Evolutionary conservation across 2,113 vertebrate species (phyloP), one percentile per base, ranked within the genome.

Genomic region (Hiodon alosoides): DNA sequence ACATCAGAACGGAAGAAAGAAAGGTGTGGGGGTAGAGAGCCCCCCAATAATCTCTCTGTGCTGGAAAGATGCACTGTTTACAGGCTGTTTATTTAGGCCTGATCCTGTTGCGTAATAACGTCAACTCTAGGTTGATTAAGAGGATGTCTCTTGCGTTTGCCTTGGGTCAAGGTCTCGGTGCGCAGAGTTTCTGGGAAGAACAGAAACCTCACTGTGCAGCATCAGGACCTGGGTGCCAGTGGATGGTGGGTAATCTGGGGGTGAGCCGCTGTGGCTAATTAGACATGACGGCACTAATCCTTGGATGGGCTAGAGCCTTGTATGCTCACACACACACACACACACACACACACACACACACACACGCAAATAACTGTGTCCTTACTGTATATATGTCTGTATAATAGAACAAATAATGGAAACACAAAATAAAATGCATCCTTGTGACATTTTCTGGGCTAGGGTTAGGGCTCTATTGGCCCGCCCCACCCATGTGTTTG

Each of bases 71-170:
- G 52, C 47, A 6, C 66, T 67, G 13, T 68, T 68, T 75, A 48
- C 50, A 74, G 78, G 61, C 65, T 75, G 70, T 76, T 77, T 77
- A 78, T 79, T 79, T 81, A 83, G 77, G 74, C 66, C 76, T 81
- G 80, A 85, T 83, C 81, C 78, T 55, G 64, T 64, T 53, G 80
- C 79, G 82, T 83, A 80, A 65, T 78, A 67, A 62, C 16, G 68
- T 6, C 11, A 76, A 61, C 51, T 76, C 75, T 70, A 61, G 71
- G 80, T 76, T 67, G 61, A 77, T 78, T 83, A 81, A 79, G 82
- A 81, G 80, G 81, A 84, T 82, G 71, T 72, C 67, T 53, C 73
- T 57, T 72, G 73, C 65, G 55, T n/a, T 70, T 57, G 7, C 3
- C 53, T 54, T 51, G 77, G 68, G 79, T 69, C 55, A 14, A 53